Conservation (phyloP, 2,888 invertebrate genomes). For the Tetragonula carbonaria region DNA sequence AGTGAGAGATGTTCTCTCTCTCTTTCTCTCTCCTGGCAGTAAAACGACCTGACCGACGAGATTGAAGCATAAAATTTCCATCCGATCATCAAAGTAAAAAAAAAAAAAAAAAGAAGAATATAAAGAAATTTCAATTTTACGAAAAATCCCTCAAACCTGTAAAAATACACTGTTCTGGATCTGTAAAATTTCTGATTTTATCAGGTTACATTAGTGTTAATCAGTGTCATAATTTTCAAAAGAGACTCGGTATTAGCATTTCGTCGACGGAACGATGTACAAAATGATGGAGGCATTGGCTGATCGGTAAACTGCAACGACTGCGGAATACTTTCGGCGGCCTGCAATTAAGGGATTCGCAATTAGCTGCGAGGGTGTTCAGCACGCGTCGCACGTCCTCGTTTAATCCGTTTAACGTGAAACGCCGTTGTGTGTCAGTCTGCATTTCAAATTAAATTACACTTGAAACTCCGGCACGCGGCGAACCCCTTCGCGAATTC, state of each 20-base stretch:
- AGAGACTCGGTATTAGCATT: not conserved
- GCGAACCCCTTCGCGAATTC: constrained; percentile 56
- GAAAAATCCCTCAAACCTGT: no score
- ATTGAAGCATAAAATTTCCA: no score
- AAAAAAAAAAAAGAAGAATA: no score
- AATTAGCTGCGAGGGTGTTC: constrained; percentile 74
- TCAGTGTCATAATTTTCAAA: not conserved
- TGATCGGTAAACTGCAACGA: constrained; percentile 14
- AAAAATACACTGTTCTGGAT: no score
- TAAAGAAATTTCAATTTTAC: no score
- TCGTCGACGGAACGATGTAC: not conserved
- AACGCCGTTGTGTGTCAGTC: constrained; percentile 80
- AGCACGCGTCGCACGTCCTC: constrained; percentile 80
- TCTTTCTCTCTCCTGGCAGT: not conserved
- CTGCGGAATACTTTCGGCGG: constrained; percentile 65
- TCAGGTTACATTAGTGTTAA: no score
- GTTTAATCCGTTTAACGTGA: constrained; percentile 82
- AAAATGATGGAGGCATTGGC: not conserved
- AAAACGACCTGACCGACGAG: no score
- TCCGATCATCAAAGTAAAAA: no score
- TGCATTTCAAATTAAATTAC: constrained; percentile 83
- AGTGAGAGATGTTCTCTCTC: constrained; percentile 7
- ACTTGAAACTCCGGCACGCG: constrained; percentile 66
- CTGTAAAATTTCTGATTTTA: no score
- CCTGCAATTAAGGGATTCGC: constrained; percentile 80